Evolutionary conservation across 2,888 invertebrate genomes (phyloP).

Genomic region (Polietes domitor): DNA sequence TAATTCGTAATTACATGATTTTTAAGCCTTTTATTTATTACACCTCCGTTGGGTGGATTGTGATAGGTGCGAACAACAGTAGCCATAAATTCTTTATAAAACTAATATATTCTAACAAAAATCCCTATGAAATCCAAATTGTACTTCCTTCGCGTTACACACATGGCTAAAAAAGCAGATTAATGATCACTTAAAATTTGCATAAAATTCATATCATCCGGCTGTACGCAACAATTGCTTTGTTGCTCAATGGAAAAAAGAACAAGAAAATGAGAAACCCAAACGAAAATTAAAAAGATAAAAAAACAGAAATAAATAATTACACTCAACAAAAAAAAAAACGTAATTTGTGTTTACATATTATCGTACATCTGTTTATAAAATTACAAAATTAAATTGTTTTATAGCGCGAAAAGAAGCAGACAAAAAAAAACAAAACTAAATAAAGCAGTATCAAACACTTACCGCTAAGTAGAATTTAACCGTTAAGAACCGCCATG

Average conservation of each 20-base stretch:
- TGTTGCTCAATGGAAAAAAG: slow-evolving; percentile 12
- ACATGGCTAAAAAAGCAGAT: neutral
- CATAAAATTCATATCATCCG: neutral
- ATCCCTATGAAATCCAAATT: no score
- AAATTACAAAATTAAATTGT: neutral
- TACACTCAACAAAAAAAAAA: neutral
- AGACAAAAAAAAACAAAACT: neutral
- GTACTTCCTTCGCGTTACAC: neutral
- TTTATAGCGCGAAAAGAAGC: neutral
- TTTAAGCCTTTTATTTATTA: no score
- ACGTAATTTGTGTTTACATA: neutral
- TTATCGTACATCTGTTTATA: neutral
- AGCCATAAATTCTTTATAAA: no score
- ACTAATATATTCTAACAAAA: neutral
- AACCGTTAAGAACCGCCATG: slow-evolving; percentile 58
- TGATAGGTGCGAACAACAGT: no score
- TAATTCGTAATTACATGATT: no score
- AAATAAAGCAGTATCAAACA: slow-evolving; percentile 25
- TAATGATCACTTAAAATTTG: slow-evolving; percentile 3
- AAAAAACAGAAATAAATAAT: slow-evolving; percentile 12
- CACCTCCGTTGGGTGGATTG: no score
- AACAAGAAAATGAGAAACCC: slow-evolving; percentile 3
- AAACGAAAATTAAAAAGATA: neutral
- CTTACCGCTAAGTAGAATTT: slow-evolving; percentile 65
- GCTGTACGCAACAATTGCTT: neutral